phyloP scores from a whole-genome alignment of 2,113 vertebrate species.

The Anarrhichthys ocellatus region DNA sequence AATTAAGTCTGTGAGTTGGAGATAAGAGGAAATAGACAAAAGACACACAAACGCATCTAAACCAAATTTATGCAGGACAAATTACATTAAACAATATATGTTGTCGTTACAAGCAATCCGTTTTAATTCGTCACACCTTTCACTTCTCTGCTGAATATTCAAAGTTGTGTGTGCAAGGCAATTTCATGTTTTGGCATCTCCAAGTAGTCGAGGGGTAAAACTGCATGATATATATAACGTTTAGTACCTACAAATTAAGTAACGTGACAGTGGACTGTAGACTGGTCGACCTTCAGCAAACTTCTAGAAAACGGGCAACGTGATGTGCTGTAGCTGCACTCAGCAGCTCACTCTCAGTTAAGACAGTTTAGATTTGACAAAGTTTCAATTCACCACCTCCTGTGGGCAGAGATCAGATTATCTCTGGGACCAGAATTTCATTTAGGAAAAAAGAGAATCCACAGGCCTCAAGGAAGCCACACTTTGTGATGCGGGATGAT shows the following conservation, averaged over 20 bases:
- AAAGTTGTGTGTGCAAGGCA: background rate
- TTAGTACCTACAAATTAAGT: background rate
- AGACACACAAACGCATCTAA: conserved; percentile 43
- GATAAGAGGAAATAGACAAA: conserved; percentile 65
- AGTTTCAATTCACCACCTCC: conserved; percentile 21
- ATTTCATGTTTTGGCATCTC: background rate
- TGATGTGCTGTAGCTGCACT: background rate
- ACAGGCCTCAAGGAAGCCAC: background rate
- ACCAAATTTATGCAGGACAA: conserved; percentile 46
- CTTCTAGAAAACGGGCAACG: background rate
- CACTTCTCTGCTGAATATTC: conserved; percentile 10
- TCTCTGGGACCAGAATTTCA: conserved; percentile 16
- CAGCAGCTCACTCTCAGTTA: background rate
- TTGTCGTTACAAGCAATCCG: conserved; percentile 26
- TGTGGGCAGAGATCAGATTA: conserved; percentile 25
- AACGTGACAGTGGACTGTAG: background rate
- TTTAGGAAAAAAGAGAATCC: conserved; percentile 9
- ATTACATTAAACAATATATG: conserved; percentile 40
- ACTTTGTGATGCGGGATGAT: conserved; percentile 21
- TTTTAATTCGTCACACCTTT: conserved; percentile 42
- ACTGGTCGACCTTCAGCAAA: background rate
- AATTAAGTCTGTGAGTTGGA: conserved; percentile 68
- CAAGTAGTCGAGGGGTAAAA: background rate
- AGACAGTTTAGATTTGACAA: background rate
- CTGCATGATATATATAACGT: background rate